These are phyloP conservation scores for Oscheius sp. DNA, from an alignment of 2,888 invertebrate genomes.

Conservation along the genomic window DNA sequence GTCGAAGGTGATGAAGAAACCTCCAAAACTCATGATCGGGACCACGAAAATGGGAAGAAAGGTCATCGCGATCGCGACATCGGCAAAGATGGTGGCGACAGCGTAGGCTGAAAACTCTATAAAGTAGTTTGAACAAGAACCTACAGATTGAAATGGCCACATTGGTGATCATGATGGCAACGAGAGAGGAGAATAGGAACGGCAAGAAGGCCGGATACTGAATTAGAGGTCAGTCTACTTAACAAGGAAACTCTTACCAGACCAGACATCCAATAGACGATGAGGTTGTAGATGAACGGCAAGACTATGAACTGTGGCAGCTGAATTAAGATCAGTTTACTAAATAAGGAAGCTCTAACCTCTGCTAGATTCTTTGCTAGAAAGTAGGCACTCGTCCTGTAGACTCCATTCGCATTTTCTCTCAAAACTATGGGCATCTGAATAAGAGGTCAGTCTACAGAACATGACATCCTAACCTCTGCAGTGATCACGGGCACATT, in stretches of 20 bases:
- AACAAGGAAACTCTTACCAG: not conserved
- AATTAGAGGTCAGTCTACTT: conserved; percentile 59
- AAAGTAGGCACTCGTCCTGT: conserved; percentile 89
- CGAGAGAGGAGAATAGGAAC: conserved; percentile 79
- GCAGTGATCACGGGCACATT: conserved; percentile 54
- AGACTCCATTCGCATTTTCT: conserved; percentile 90
- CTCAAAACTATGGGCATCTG: conserved; percentile 86
- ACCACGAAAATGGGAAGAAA: conserved; percentile 91
- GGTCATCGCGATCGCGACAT: conserved; percentile 88
- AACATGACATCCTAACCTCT: no score
- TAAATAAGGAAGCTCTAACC: conserved; percentile 71
- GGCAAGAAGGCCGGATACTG: conserved; percentile 59
- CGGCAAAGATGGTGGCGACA: conserved; percentile 87
- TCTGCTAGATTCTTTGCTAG: conserved; percentile 85
- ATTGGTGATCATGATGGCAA: conserved; percentile 59
- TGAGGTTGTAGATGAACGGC: conserved; percentile 85
- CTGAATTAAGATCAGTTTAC: conserved; percentile 56
- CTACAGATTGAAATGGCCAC: conserved; percentile 65
- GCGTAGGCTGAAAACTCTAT: conserved; percentile 82
- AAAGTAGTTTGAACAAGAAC: conserved; percentile 20
- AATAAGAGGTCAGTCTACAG: no score
- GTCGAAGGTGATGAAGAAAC: conserved; percentile 90
- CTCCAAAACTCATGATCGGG: conserved; percentile 92
- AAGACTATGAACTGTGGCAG: conserved; percentile 86
- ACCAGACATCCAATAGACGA: conserved; percentile 90